phyloP scores from a whole-genome alignment of 1,140 invertebrate genomes.

The Cotesia glomerata region DNA sequence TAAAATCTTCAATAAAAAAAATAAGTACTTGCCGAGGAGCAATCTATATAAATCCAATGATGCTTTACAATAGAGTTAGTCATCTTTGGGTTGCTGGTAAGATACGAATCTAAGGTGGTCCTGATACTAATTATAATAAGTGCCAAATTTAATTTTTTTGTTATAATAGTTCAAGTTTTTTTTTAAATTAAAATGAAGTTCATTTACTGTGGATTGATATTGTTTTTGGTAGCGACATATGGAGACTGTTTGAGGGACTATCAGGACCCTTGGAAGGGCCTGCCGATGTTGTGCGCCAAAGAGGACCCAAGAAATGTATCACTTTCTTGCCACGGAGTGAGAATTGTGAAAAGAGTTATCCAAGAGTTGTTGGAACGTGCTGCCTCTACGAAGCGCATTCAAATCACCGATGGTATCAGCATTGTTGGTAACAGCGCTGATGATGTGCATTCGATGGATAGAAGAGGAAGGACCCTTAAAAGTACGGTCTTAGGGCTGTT shows the following conservation, averaged over 20 bases:
- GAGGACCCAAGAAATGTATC: slow-evolving; percentile 55
- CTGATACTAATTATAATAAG: slow-evolving; percentile 1
- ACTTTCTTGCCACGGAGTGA: slow-evolving; percentile 61
- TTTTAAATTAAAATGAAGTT: slow-evolving; percentile 2
- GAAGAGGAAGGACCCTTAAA: slow-evolving; percentile 59
- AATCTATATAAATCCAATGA: slow-evolving; percentile 49
- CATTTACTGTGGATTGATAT: background rate
- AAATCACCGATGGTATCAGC: slow-evolving; percentile 69
- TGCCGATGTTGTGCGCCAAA: slow-evolving; percentile 44
- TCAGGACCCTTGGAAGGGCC: slow-evolving; percentile 45
- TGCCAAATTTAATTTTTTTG: too few species aligned
- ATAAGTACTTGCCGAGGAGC: slow-evolving; percentile 19
- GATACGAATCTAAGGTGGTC: too few species aligned
- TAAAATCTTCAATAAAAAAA: background rate
- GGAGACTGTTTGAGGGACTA: background rate
- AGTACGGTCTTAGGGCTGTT: slow-evolving; percentile 70
- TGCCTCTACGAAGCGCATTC: slow-evolving; percentile 55
- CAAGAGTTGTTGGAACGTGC: slow-evolving; percentile 57
- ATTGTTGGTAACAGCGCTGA: slow-evolving; percentile 57
- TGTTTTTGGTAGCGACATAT: background rate
- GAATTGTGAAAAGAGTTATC: slow-evolving; percentile 60
- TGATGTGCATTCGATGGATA: slow-evolving; percentile 13
- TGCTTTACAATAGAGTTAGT: background rate
- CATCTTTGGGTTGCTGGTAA: background rate
- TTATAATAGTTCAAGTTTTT: too few species aligned